phyloP scores from a whole-genome alignment of 1,140 invertebrate species.

The Drosophila jambulina region DNA sequence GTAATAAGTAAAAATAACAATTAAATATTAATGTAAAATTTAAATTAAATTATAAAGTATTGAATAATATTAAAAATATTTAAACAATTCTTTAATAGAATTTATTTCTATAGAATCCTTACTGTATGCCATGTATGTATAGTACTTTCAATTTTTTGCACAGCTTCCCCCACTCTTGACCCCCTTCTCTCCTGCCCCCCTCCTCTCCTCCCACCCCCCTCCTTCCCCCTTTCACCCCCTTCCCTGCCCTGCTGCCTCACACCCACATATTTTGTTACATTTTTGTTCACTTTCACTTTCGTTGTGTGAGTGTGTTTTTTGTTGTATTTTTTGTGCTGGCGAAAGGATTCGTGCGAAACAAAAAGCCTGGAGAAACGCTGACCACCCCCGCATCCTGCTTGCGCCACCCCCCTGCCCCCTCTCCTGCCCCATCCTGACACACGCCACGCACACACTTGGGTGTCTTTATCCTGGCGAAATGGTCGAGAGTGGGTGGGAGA shows the following conservation, averaged over 20 bases:
- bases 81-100: fast-evolving
- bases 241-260: neutral
- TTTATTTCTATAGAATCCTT: neutral
- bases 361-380: constrained; percentile 70
- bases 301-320: constrained; percentile 44
- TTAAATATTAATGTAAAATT: too few relatives aligned
- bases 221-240: neutral
- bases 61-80: neutral
- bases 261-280: constrained; percentile 59
- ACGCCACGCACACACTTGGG: constrained; percentile 79
- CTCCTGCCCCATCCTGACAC: constrained; percentile 31
- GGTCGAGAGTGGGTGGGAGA: neutral
- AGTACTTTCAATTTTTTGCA: constrained; percentile 9
- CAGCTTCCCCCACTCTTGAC: constrained; percentile 3
- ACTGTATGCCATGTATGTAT: constrained; percentile 4
- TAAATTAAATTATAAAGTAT: too few relatives aligned
- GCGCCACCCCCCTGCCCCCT: neutral
- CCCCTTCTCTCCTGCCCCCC: neutral
- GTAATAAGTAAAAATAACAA: too few relatives aligned
- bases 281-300: constrained; percentile 58
- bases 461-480: constrained; percentile 69
- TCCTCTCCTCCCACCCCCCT: neutral
- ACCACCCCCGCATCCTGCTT: constrained; percentile 55
- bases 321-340: constrained; percentile 35
- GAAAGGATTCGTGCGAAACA: constrained; percentile 82